Conservation (phyloP, 2,797 vertebrate species). For the Pantherophis vulpinus region DNA sequence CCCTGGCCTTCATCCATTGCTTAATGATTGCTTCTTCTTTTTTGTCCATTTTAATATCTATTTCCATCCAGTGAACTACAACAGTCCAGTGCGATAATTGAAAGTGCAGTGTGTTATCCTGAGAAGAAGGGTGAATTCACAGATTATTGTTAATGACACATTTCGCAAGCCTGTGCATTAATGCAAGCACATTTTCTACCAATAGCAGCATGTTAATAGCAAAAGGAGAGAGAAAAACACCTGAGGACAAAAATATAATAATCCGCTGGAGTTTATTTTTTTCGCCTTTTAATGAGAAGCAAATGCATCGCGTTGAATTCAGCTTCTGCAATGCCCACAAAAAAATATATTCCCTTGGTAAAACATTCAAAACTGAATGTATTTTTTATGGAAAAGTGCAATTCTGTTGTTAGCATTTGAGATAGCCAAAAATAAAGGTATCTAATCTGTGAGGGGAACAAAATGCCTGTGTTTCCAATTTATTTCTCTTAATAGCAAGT, state of each 20-base stretch:
- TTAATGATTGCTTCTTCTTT: neutral
- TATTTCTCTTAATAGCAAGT: slow-evolving; percentile 10
- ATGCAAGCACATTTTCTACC: slow-evolving; percentile 51
- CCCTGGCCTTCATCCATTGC: rapidly evolving
- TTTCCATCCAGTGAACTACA: neutral
- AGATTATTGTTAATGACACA: slow-evolving; percentile 61
- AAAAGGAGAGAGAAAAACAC: slow-evolving; percentile 26
- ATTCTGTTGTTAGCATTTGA: slow-evolving; percentile 2
- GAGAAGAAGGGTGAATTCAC: slow-evolving; percentile 57
- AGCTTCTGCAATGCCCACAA: slow-evolving; percentile 6
- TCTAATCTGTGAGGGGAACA: neutral
- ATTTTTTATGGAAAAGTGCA: slow-evolving; percentile 31
- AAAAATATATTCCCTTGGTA: slow-evolving; percentile 15
- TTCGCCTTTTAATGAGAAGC: slow-evolving; percentile 38
- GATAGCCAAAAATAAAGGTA: slow-evolving; percentile 32
- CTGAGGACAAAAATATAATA: slow-evolving; percentile 28
- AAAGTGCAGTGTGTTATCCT: slow-evolving; percentile 47
- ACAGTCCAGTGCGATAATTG: slow-evolving; percentile 26
- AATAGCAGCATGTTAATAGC: slow-evolving; percentile 52
- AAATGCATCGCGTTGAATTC: slow-evolving; percentile 30
- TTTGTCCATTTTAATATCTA: neutral
- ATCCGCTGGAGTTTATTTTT: slow-evolving; percentile 53
- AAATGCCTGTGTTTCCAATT: neutral
- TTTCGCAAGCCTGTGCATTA: neutral
- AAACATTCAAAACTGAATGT: slow-evolving; percentile 17